phyloP scores from a whole-genome alignment of 2,113 vertebrate species.

The Bujurquina vittata region DNA sequence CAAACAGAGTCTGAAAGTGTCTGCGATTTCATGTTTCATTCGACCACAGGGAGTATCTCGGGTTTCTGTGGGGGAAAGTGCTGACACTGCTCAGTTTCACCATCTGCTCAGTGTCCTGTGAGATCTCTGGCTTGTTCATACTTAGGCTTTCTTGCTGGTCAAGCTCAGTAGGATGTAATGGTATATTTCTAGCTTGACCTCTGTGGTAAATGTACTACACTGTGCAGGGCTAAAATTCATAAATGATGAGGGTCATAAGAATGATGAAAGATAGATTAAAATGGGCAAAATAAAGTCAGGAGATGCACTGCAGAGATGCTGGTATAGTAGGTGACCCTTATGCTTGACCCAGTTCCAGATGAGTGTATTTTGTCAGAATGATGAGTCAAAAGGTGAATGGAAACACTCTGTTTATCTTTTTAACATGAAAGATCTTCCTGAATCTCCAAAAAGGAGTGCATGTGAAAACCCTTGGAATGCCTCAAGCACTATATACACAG shows the following conservation, averaged over 20 bases:
- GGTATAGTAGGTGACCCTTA: slow-evolving; percentile 28
- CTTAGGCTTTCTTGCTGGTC: slow-evolving; percentile 33
- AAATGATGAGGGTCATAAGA: slow-evolving; percentile 23
- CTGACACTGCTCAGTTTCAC: slow-evolving; percentile 66
- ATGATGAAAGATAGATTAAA: slow-evolving; percentile 24
- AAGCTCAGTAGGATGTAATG: slow-evolving; percentile 38
- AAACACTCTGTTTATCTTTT: slow-evolving; percentile 49
- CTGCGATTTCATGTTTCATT: slow-evolving; percentile 64
- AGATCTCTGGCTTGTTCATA: slow-evolving; percentile 51
- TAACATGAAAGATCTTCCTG: slow-evolving; percentile 30
- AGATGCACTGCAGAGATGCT: slow-evolving; percentile 5
- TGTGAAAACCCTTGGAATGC: slow-evolving; percentile 30
- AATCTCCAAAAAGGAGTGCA: neutral
- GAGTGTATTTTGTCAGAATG: slow-evolving; percentile 47
- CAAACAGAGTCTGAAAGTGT: slow-evolving; percentile 62
- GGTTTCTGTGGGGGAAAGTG: slow-evolving; percentile 57
- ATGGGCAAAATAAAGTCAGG: neutral
- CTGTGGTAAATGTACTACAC: slow-evolving; percentile 14
- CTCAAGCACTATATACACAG: slow-evolving; percentile 3
- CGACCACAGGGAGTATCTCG: slow-evolving; percentile 61
- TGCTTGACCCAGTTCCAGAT: slow-evolving; percentile 42
- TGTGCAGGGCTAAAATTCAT: neutral
- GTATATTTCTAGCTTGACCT: slow-evolving; percentile 50
- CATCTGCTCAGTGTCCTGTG: slow-evolving; percentile 70
- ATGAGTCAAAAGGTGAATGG: slow-evolving; percentile 67